Base-by-base conservation (phyloP, 2,113 vertebrate species). In the Xiphophorus couchianus region DNA sequence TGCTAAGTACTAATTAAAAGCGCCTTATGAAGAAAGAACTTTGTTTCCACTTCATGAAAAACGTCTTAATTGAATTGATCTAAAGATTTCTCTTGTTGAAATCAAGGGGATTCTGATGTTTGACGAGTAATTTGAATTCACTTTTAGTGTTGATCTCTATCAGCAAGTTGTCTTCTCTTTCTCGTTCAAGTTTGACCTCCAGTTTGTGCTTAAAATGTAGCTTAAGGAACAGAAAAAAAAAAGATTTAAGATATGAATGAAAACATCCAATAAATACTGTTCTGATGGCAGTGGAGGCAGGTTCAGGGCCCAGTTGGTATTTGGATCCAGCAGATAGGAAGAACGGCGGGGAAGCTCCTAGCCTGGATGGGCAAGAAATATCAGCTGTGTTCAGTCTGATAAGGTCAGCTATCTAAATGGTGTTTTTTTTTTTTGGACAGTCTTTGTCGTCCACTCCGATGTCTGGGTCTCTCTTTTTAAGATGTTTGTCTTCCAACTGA, bases 251-350 rank as follows among this genome's bases (percentile, higher is more conserved):
- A 37, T 37, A 37, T 37, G 35, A 73, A 66, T 76, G 76, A 78
- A 85, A 86, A 29, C 61, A 78, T 83, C 63, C 75, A 90, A 84
- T 91, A 90, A 90, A 84, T 89, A 79, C 79, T 76, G 48, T 67
- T 78, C 72, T 78, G 84, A 86, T 81, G 76, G 80, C 72, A 71
- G 35, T 66, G 73, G 73, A 84, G 81, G 85, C 76, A 29, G 69
- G 62, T 80, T 84, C 79, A 84, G 64, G 66, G 71, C 83, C 69
- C 72, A 76, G 85, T 62, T 81, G 84, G 74, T 92, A 88, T 91
- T 89, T 91, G 70, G 77, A 48, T 60, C 62, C 64, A 42, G 82
- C 68, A 87, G 86, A 91, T 80, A 85, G 80, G 25, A 66, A 77
- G 83, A 83, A 80, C 71, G 4, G 61, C 65, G 62, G 73, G 70